phyloP scores from a whole-genome alignment of 2,888 invertebrate species.

The Apamea epomidion region DNA sequence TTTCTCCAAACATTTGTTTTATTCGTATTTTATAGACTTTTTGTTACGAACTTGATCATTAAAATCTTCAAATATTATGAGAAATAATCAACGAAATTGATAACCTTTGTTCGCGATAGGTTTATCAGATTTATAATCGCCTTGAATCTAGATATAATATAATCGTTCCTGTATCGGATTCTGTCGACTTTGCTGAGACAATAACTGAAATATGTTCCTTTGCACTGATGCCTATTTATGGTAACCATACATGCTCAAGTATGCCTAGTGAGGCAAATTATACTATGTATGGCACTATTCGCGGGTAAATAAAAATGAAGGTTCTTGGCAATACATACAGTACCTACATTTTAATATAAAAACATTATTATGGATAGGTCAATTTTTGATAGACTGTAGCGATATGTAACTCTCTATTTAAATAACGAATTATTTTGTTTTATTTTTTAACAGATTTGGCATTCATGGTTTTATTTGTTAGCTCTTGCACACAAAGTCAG shows the following conservation, averaged over 20 bases:
- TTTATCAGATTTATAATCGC: conserved; percentile 50
- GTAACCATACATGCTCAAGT: conserved; percentile 40
- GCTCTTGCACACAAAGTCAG: conserved; percentile 6
- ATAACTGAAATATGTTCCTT: conserved; percentile 51
- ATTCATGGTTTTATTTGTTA: conserved; percentile 16
- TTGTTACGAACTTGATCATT: conserved; percentile 30
- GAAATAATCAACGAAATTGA: conserved; percentile 51
- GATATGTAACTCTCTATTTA: conserved; percentile 42
- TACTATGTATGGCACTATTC: conserved; percentile 27
- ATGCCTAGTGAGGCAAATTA: conserved; percentile 11
- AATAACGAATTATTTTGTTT: conserved; percentile 27
- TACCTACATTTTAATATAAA: conserved; percentile 33
- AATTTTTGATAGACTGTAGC: conserved; percentile 44
- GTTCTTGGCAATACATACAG: conserved; percentile 34
- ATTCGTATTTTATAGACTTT: conserved; percentile 25
- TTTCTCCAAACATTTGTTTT: conserved; percentile 48
- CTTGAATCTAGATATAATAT: conserved; percentile 44
- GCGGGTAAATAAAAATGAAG: conserved; percentile 26
- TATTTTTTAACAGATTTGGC: conserved; percentile 4
- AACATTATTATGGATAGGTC: conserved; percentile 26
- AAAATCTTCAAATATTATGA: conserved; percentile 40
- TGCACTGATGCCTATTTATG: neutral
- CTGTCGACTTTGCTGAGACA: conserved; percentile 47
- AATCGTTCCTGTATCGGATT: conserved; percentile 29
- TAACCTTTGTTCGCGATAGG: conserved; percentile 48